These are phyloP conservation scores for Theretra japonica DNA, from an alignment of 2,888 invertebrate genomes.

Conservation along the genomic window DNA sequence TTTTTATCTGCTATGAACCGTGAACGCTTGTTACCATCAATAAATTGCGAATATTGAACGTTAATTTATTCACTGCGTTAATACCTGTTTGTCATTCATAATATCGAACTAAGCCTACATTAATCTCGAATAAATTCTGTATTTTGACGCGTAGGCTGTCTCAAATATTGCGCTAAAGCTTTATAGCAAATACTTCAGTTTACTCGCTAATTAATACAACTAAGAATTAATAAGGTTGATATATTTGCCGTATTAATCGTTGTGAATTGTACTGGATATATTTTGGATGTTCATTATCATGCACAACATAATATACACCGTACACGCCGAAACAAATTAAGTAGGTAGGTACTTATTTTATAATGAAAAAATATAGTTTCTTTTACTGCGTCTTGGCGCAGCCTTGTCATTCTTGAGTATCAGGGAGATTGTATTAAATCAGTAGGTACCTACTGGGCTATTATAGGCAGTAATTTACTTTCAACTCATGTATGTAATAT, in stretches of 20 bases:
- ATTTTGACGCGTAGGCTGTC: neutral
- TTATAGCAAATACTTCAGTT: neutral
- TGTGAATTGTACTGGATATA: neutral
- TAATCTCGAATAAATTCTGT: slow-evolving; percentile 7
- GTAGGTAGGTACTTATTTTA: no score
- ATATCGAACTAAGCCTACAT: slow-evolving; percentile 11
- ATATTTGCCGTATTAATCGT: neutral
- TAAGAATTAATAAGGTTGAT: neutral
- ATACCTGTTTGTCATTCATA: slow-evolving; percentile 11
- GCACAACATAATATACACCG: no score
- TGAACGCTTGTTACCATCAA: neutral
- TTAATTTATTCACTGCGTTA: neutral
- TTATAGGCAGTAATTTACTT: no score
- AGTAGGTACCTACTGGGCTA: no score
- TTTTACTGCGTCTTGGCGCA: no score
- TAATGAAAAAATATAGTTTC: no score
- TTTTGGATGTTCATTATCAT: no score
- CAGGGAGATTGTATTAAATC: no score
- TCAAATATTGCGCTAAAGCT: neutral
- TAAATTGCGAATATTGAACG: slow-evolving; percentile 11
- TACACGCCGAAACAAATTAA: no score
- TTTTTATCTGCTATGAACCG: neutral
- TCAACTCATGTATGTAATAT: no score
- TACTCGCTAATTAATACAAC: neutral
- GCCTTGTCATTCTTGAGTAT: no score